Conservation (phyloP, 2,888 invertebrate genomes). For the Ptychoptera albimana region DNA sequence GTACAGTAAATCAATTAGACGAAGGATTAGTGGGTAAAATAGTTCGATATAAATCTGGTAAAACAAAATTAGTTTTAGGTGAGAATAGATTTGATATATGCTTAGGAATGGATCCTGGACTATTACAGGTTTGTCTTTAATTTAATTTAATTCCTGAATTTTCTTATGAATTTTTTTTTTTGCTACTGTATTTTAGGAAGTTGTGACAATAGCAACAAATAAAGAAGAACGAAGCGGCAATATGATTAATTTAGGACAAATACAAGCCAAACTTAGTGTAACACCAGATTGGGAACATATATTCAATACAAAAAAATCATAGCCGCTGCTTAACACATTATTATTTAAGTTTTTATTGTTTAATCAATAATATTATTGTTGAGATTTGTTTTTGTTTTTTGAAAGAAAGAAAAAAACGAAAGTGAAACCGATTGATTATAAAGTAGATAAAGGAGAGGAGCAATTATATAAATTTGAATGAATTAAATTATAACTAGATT, state of each 20-base stretch:
- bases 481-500: too few relatives aligned
- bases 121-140: constrained; percentile 28
- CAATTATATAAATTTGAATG: too few relatives aligned
- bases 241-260: constrained; percentile 37
- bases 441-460: too few relatives aligned
- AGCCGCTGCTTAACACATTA: background rate
- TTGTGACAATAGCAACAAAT: constrained; percentile 37
- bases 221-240: constrained; percentile 37
- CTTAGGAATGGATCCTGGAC: constrained; percentile 39
- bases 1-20: constrained; percentile 32
- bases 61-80: constrained; percentile 37
- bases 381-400: background rate
- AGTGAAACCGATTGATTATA: too few relatives aligned
- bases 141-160: background rate
- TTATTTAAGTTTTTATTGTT: too few relatives aligned
- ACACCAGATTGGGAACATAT: constrained; percentile 38
- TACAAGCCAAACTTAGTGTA: constrained; percentile 39
- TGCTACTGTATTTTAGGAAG: constrained; percentile 31
- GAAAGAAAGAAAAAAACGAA: background rate
- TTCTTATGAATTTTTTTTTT: background rate
- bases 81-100: constrained; percentile 40
- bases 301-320: constrained; percentile 13
- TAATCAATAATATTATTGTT: constrained; percentile 12
- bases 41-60: constrained; percentile 39
- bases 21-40: constrained; percentile 44